Percentiles rank a stretch among this genome's conserved stretches.
These are phyloP conservation scores for Stenoptilia bipunctidactyla DNA, from an alignment of 2,888 invertebrate species.

Conservation along the genomic window DNA sequence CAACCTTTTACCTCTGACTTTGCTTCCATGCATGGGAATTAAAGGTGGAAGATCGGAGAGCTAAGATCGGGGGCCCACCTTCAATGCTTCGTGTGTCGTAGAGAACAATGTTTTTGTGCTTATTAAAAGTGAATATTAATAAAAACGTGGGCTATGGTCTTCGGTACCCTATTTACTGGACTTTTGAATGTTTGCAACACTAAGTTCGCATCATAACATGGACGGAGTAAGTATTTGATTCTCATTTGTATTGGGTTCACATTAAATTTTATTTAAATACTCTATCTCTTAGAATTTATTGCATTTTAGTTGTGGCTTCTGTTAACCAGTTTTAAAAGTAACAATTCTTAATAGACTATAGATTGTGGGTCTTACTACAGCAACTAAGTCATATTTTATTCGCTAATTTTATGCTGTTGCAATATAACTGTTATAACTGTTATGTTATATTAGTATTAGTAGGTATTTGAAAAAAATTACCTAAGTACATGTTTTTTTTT, in stretches of 20 bases:
- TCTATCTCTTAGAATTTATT: slow-evolving; percentile 29
- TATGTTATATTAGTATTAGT: no score
- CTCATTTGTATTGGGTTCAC: slow-evolving; percentile 59
- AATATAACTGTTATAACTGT: no score
- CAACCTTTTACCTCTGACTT: no score
- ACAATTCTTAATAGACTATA: no score
- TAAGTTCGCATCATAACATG: background rate
- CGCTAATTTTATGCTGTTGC: no score
- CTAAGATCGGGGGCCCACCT: slow-evolving; percentile 33
- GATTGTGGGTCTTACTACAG: no score
- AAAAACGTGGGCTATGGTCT: slow-evolving; percentile 4
- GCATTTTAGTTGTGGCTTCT: no score
- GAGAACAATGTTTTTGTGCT: slow-evolving; percentile 45
- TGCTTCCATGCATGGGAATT: slow-evolving; percentile 40
- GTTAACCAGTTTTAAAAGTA: no score
- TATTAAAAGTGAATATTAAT: slow-evolving; percentile 20
- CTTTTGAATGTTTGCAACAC: background rate
- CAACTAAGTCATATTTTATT: no score
- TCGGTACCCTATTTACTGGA: background rate
- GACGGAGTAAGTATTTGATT: slow-evolving; percentile 44
- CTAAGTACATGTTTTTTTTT: no score
- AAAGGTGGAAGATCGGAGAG: slow-evolving; percentile 42
- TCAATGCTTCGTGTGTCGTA: slow-evolving; percentile 61
- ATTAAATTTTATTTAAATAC: slow-evolving; percentile 24
- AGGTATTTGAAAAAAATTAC: no score